These are phyloP conservation scores for Sitodiplosis mosellana DNA, from an alignment of 1,140 invertebrate species.

Conservation along the genomic window DNA sequence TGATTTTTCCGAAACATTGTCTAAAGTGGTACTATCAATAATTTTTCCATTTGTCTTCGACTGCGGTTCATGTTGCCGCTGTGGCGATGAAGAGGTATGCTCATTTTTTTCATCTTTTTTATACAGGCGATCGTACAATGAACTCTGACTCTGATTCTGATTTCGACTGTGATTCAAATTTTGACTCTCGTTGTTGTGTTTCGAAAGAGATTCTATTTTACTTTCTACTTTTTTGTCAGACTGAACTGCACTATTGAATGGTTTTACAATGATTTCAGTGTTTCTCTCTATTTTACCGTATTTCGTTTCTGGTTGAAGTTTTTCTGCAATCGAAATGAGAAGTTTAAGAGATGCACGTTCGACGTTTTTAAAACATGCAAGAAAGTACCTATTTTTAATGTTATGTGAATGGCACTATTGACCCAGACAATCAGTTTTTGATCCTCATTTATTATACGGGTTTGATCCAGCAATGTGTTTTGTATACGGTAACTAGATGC, in stretches of 20 bases:
- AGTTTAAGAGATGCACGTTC: not conserved
- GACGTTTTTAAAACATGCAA: not conserved
- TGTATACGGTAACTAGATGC: constrained; percentile 28
- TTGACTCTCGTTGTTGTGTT: too few species aligned
- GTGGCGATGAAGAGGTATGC: too few species aligned
- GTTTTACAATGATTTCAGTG: constrained; percentile 19
- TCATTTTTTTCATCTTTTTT: too few species aligned
- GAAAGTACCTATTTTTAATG: constrained; percentile 27
- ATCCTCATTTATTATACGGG: constrained; percentile 25
- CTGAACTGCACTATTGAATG: not conserved
- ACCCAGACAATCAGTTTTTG: constrained; percentile 31
- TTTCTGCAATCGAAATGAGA: too few species aligned
- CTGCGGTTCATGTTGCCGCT: too few species aligned
- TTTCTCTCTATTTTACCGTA: constrained; percentile 22
- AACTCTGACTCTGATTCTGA: too few species aligned
- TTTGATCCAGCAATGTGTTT: constrained; percentile 27
- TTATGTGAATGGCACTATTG: constrained; percentile 27
- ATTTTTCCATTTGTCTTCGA: too few species aligned
- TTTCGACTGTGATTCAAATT: too few species aligned
- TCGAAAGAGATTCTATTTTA: too few species aligned
- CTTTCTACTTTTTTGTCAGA: not conserved
- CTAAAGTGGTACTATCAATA: too few species aligned
- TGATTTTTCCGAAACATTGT: too few species aligned
- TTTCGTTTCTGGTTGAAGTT: constrained; percentile 14
- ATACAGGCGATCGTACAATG: too few species aligned